Evolutionary conservation across 2,888 invertebrate species (phyloP).

Genomic region (Sarcophaga subvicina): DNA sequence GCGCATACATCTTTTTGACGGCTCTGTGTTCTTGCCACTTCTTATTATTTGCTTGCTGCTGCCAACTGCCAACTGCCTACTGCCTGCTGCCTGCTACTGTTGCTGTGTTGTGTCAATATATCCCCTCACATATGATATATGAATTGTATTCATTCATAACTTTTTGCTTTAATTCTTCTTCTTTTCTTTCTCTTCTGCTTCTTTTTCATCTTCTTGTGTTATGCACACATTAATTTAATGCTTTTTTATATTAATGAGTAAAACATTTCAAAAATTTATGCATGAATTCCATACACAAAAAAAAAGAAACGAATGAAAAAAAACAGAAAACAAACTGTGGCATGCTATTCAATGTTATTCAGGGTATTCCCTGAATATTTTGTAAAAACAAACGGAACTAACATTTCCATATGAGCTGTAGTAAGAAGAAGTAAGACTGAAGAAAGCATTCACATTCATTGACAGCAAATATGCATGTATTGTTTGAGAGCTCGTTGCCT

Average conservation of each 20-base stretch:
- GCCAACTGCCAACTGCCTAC: not conserved
- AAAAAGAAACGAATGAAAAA: too few relatives aligned
- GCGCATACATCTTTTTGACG: conserved; percentile 73
- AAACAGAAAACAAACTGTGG: not conserved
- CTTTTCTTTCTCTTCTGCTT: not conserved
- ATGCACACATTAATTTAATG: conserved; percentile 52
- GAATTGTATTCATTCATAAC: conserved; percentile 62
- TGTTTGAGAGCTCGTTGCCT: too few relatives aligned
- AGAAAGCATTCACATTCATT: too few relatives aligned
- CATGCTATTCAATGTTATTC: conserved; percentile 2
- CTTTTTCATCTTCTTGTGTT: not conserved
- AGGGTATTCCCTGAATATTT: conserved; percentile 23
- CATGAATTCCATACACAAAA: conserved; percentile 46
- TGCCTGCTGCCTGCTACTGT: not conserved
- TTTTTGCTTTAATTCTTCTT: not conserved
- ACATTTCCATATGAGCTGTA: too few relatives aligned
- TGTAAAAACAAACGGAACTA: too few relatives aligned
- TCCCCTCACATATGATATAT: conserved; percentile 37
- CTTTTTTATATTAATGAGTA: conserved; percentile 55
- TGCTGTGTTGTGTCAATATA: conserved; percentile 54
- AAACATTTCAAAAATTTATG: conserved; percentile 58
- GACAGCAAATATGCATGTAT: too few relatives aligned
- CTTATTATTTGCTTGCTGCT: conserved; percentile 18
- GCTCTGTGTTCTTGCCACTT: conserved; percentile 66
- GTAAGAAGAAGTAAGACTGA: too few relatives aligned